A percentile compares a stretch with the other conserved stretches of the same genome.
Conservation (phyloP, 1,140 invertebrate species). For the Drosophila pallidifrons region DNA sequence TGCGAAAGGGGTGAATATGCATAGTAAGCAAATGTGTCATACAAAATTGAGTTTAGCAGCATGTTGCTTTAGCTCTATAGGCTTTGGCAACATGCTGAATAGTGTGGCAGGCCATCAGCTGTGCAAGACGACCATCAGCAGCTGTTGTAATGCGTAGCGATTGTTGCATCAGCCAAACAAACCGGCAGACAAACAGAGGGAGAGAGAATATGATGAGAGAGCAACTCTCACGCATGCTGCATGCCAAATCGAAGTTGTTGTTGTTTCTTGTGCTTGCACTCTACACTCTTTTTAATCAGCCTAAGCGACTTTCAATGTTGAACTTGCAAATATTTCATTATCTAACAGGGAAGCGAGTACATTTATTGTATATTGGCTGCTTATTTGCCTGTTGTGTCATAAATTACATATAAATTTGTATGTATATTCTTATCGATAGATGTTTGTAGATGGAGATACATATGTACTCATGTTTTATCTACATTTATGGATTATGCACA, state of each 20-base stretch:
- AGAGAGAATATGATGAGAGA: slow-evolving; percentile 27
- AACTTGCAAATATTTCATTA: background rate
- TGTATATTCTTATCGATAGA: no score
- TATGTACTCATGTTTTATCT: background rate
- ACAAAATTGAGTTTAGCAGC: slow-evolving; percentile 19
- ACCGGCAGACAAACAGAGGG: slow-evolving; percentile 25
- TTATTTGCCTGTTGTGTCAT: background rate
- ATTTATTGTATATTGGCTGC: background rate
- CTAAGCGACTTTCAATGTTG: background rate
- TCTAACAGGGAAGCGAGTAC: background rate
- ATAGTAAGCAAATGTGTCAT: background rate
- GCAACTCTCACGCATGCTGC: slow-evolving; percentile 44
- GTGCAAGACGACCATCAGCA: slow-evolving; percentile 21
- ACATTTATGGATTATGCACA: background rate
- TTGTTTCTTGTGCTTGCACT: background rate
- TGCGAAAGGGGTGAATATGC: background rate
- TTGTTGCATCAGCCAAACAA: slow-evolving; percentile 78
- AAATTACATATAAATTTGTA: no score
- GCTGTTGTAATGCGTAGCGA: slow-evolving; percentile 64
- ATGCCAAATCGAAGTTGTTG: slow-evolving; percentile 11
- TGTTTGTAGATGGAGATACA: background rate
- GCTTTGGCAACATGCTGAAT: slow-evolving; percentile 39
- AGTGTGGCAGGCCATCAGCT: slow-evolving; percentile 40
- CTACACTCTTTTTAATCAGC: background rate
- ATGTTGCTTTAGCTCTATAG: slow-evolving; percentile 4